These are phyloP conservation scores for Trachymyrmex septentrionalis DNA, from an alignment of 1,140 invertebrate species.

Conservation along the genomic window DNA sequence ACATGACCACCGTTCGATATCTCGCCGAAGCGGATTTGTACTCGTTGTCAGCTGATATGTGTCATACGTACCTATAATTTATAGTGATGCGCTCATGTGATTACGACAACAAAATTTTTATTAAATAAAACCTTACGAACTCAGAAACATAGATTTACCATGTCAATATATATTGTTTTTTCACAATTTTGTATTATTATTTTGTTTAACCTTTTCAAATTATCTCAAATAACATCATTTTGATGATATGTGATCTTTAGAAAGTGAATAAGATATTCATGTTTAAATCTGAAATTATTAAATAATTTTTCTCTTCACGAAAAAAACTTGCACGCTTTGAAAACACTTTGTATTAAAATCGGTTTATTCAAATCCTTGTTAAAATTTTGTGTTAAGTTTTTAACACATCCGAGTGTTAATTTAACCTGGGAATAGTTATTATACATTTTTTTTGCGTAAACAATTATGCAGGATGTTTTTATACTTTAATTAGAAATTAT, in stretches of 20 bases:
- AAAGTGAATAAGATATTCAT: background rate
- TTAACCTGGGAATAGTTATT: no score
- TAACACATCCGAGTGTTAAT: no score
- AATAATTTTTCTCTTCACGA: background rate
- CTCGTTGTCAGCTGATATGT: background rate
- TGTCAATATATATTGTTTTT: background rate
- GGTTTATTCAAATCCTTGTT: no score
- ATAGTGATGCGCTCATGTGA: background rate
- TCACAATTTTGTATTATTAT: background rate
- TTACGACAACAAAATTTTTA: background rate
- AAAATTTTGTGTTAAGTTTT: no score
- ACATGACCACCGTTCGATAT: constrained; percentile 13
- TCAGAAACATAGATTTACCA: background rate
- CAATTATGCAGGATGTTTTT: no score
- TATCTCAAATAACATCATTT: background rate
- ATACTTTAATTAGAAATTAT: no score
- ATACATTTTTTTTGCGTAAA: no score
- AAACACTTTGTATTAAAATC: no score
- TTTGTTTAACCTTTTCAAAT: background rate
- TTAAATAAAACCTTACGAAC: background rate
- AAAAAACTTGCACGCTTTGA: no score
- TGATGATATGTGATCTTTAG: background rate
- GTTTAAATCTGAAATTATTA: background rate
- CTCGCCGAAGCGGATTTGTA: constrained; percentile 29
- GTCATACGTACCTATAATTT: constrained; percentile 1